Percentiles rank a stretch among this genome's conserved stretches.
phyloP scores from a whole-genome alignment of 2,113 vertebrate species.

The Cebus imitator region DNA sequence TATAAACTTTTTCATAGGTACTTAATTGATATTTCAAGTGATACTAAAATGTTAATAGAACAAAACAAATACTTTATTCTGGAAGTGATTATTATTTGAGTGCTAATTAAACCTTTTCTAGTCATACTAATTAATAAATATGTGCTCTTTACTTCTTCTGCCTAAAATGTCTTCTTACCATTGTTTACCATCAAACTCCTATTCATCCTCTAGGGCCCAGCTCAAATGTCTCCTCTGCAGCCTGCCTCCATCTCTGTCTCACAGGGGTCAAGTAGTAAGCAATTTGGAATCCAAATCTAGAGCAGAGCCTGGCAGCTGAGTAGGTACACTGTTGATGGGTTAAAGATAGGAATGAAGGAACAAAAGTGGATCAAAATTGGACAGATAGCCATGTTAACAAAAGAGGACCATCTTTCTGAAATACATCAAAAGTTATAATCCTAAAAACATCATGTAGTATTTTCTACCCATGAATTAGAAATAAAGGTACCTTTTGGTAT shows the following conservation, averaged over 20 bases:
- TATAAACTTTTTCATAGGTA: background rate
- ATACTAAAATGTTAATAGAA: conserved; percentile 15
- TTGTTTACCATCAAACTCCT: background rate
- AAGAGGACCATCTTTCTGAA: conserved; percentile 2
- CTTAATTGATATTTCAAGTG: conserved; percentile 34
- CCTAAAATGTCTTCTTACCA: background rate
- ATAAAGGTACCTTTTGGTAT: background rate
- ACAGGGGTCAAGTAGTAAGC: background rate
- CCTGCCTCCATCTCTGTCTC: background rate
- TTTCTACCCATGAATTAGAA: conserved; percentile 59
- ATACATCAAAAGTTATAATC: conserved; percentile 53
- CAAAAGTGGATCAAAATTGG: background rate
- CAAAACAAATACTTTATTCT: conserved; percentile 45
- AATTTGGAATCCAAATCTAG: background rate
- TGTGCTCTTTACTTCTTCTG: background rate
- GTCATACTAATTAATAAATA: background rate
- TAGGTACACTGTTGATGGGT: fast-evolving
- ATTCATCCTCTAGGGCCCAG: background rate
- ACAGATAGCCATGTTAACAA: background rate
- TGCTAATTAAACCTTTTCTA: background rate
- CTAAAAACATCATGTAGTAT: background rate
- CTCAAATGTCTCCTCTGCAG: background rate
- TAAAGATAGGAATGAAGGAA: background rate
- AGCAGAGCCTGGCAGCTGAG: background rate
- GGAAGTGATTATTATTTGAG: background rate